These are phyloP conservation scores for Lepidochitona cinerea DNA, from an alignment of 2,888 invertebrate species.

Conservation along the genomic window DNA sequence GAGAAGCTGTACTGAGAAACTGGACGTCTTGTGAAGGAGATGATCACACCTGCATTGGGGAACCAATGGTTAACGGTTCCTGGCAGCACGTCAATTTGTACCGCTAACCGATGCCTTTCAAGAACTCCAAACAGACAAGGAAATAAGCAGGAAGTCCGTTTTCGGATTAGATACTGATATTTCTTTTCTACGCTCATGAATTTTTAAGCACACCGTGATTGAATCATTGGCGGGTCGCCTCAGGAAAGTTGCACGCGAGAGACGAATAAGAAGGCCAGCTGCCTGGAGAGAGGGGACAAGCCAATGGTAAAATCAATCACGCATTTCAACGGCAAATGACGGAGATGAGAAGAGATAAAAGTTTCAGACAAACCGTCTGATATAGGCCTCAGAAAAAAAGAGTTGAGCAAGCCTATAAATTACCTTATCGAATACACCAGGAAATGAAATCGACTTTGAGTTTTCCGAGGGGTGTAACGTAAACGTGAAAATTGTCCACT, in stretches of 20 bases:
- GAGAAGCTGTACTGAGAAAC: no score
- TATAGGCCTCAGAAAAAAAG: not conserved
- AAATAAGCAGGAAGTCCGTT: slow-evolving; percentile 31
- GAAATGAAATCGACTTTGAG: not conserved
- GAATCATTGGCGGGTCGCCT: not conserved
- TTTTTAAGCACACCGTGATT: slow-evolving; percentile 22
- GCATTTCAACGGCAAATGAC: not conserved
- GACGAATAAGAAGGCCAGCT: not conserved
- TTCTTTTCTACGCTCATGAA: slow-evolving; percentile 28
- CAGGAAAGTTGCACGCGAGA: not conserved
- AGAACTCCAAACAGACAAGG: slow-evolving; percentile 10
- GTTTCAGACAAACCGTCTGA: not conserved
- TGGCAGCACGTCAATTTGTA: not conserved
- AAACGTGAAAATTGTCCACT: no score
- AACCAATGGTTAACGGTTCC: not conserved
- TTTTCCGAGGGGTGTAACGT: not conserved
- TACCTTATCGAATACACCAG: no score
- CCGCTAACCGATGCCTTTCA: not conserved
- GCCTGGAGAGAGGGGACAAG: not conserved
- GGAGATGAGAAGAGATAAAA: not conserved
- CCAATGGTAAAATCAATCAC: not conserved
- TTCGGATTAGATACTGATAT: slow-evolving; percentile 28
- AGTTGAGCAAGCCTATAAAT: no score
- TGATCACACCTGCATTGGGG: not conserved
- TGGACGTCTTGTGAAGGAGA: no score